Evolutionary conservation across 2,888 invertebrate species (phyloP).

Genomic region (Rotaria sp.): DNA sequence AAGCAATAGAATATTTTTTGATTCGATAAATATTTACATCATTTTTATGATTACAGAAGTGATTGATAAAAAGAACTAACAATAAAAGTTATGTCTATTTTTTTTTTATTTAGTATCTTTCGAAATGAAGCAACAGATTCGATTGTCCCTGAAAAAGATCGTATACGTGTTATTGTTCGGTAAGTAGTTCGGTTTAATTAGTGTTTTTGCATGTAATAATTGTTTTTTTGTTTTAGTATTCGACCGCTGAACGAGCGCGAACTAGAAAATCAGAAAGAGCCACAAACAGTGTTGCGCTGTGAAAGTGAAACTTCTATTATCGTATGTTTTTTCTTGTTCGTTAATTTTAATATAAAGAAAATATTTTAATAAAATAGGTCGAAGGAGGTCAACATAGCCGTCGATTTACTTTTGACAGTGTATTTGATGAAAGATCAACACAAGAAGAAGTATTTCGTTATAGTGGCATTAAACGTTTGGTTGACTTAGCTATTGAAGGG

Average conservation of each 20-base stretch:
- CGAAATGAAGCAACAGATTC: not conserved
- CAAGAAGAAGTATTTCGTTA: conserved; percentile 74
- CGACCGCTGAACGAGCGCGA: not conserved
- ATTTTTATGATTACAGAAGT: no score
- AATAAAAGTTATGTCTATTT: not conserved
- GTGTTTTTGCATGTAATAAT: not conserved
- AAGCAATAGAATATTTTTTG: no score
- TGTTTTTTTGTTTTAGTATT: not conserved
- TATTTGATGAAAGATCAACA: conserved; percentile 32
- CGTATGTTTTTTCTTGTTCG: not conserved
- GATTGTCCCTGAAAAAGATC: not conserved
- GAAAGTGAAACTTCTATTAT: not conserved
- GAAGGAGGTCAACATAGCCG: conserved; percentile 37
- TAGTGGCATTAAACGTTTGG: conserved; percentile 77
- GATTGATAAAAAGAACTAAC: no score
- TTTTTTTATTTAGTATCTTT: not conserved
- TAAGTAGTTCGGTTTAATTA: not conserved
- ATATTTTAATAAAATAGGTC: not conserved
- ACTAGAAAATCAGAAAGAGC: not conserved
- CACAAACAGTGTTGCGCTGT: not conserved
- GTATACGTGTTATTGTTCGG: conserved; percentile 13
- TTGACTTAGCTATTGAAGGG: conserved; percentile 88
- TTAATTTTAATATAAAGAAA: not conserved
- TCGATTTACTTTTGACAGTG: conserved; percentile 38
- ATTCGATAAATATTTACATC: no score